Percentiles rank a stretch among this genome's conserved stretches.
Conservation (phyloP, 2,888 invertebrate species). For the Patella ulyssiponensis region DNA sequence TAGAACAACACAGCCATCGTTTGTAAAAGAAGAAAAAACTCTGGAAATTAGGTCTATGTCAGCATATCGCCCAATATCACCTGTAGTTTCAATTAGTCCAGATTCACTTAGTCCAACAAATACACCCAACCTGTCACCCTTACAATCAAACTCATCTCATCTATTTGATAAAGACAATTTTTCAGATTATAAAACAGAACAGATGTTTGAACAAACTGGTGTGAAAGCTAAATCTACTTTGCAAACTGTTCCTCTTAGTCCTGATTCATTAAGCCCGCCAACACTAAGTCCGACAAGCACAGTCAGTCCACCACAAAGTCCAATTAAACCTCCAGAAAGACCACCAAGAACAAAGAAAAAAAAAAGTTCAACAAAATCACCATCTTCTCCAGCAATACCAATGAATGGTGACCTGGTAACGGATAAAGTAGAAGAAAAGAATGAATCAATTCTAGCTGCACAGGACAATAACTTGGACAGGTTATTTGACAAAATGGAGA, state of each 20-base stretch:
- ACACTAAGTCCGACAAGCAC: not conserved
- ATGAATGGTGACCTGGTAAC: not conserved
- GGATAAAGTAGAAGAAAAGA: slow-evolving; percentile 3
- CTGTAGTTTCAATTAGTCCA: not conserved
- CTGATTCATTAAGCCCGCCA: not conserved
- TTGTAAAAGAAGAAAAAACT: not conserved
- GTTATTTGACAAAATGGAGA: too few relatives aligned
- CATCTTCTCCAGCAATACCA: slow-evolving; percentile 6
- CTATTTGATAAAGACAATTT: not conserved
- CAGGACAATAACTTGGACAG: not conserved
- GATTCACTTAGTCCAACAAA: not conserved
- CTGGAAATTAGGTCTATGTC: not conserved
- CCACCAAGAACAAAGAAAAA: slow-evolving; percentile 18
- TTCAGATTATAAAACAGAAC: not conserved
- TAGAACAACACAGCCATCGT: not conserved
- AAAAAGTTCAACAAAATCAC: slow-evolving; percentile 3
- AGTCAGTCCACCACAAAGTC: slow-evolving; percentile 1
- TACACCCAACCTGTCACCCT: not conserved
- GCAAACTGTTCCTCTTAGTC: not conserved
- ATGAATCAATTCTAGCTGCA: not conserved
- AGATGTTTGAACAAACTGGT: not conserved
- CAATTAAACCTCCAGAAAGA: not conserved
- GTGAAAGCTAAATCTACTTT: not conserved
- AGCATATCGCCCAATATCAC: not conserved
- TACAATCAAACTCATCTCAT: not conserved